Base-by-base conservation (phyloP, 2,113 vertebrate species). In the Ramphastos sulfuratus region DNA sequence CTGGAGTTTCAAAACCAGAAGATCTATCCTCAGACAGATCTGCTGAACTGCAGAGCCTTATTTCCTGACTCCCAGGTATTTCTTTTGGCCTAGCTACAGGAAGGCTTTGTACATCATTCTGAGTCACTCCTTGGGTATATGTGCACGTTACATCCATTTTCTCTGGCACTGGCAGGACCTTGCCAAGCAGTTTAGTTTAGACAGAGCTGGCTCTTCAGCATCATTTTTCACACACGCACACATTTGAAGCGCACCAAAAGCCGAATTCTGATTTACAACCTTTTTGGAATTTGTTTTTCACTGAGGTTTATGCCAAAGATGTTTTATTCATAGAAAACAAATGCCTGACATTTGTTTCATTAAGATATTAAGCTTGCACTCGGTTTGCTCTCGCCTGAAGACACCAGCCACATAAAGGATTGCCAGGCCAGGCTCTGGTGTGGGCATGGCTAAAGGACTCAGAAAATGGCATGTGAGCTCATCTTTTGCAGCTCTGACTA, bases 41-140 rank as follows among this genome's bases (percentile, higher is more conserved):
- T 97, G 96, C 95, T 97, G 96, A 97, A 94, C 93, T 46, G 75
- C 56, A 71, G 92, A 97, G 96, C 91, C 37, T 84, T 93, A 95
- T 97, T 98, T 97, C 97, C 97, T 98, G 95, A 97, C 85, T 97
- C 96, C 96, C 97, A 98, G 97, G 97, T 97, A 98, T 97, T 97
- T 97, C 97, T 97, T 94, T 93, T 91, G 96, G 97, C 97, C 81
- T 69, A 95, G 95, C 86, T 90, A 96, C 96, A 92, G 91, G 61
- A 96, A 97, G 96, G 95, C 97, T 97, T 97, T 96, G 96, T 63
- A 74, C 95, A 92, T 96, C 95, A 94, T 72, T 98, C 95, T 97
- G 97, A 98, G 96, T 97, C 96, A 98, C 80, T 97, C 73, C 93
- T 93, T 74, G 63, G 89, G 78, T 90, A 78, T 94, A 95, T 86